Percentiles rank a stretch among this genome's conserved stretches.
Conservation (phyloP, 2,888 invertebrate species). For the Artemia sinica region DNA sequence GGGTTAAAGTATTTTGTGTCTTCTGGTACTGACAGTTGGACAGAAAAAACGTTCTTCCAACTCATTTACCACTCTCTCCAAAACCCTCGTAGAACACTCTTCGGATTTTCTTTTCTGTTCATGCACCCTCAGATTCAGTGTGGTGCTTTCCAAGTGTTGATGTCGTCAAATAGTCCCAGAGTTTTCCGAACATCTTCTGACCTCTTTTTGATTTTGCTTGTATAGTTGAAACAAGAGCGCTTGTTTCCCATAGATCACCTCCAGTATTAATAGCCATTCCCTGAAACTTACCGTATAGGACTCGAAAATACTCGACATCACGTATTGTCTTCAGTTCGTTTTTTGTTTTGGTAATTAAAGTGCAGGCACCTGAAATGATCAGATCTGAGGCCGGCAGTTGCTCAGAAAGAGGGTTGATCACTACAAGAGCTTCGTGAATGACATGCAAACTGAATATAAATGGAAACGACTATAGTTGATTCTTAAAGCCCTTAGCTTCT, state of each 20-base stretch:
- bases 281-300: constrained; percentile 3
- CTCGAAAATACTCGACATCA: constrained; percentile 9
- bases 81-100: constrained; percentile 6
- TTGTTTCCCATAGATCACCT: constrained; percentile 9
- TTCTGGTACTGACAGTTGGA: constrained; percentile 12
- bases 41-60: not conserved
- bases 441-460: too few relatives aligned
- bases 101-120: not conserved
- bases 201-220: not conserved
- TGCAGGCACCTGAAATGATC: too few relatives aligned
- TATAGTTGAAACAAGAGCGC: constrained; percentile 12
- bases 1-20: too few relatives aligned
- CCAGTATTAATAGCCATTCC: constrained; percentile 2
- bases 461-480: too few relatives aligned
- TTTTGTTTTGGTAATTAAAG: too few relatives aligned
- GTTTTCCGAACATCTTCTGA: constrained; percentile 12
- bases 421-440: too few relatives aligned
- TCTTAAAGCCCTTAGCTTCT: too few relatives aligned
- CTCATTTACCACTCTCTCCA: constrained; percentile 2
- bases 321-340: constrained; percentile 5
- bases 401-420: too few relatives aligned
- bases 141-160: too few relatives aligned
- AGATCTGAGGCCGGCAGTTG: too few relatives aligned
- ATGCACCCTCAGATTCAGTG: not conserved
- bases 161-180: not conserved